Base-by-base conservation (phyloP, 2,888 invertebrate genomes). In the Lucinisca nassula region DNA sequence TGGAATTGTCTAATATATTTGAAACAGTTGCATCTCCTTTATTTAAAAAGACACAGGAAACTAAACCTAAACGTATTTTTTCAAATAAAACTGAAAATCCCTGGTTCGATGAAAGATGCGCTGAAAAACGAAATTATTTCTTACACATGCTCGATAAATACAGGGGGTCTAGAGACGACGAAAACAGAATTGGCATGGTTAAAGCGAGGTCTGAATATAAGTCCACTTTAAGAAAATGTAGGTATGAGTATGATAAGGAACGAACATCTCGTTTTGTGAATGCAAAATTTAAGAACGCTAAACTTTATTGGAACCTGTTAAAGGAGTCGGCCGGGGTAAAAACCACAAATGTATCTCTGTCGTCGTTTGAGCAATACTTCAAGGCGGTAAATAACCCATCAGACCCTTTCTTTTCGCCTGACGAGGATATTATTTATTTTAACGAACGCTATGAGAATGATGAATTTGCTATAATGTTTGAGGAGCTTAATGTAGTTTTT, bases 201-300 rank as follows among this genome's bases (percentile, higher is more conserved):
- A 27, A 30, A 49, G 49, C 75, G 49, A 45, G 75, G 49, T n/a
- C 75, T 3, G 45, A 75, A 40, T 45, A 75, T 75, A 75, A 45
- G 49, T 45, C 21, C 27, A 38, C 38, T n/a, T 2, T 40, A 49
- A n/a, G 40, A 10, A 75, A 32, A 32, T 27, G 1, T 49, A 45
- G 30, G 2, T 30, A 10, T 21, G 24, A 35, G n/a, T 6, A 38
- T 4, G 40, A 38, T n/a, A 72, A n/a, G 24, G 24, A 4, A 12
- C 35, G 37, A 72, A 37, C n/a, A 3, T 38, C 24, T 17, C 35
- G 24, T 21, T 21, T 72, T 8, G 6, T 76, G 6, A 24, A 76
- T 35, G 76, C 55, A 2, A 76, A 76, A 76, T 24, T 49, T 1
- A 76, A 51, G 35, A 55, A 76, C 32, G 76, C 76, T 0, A 76